Percentiles rank a stretch among this genome's conserved stretches.
Conservation (phyloP, 2,113 vertebrate species). For the Phaethornis superciliosus region DNA sequence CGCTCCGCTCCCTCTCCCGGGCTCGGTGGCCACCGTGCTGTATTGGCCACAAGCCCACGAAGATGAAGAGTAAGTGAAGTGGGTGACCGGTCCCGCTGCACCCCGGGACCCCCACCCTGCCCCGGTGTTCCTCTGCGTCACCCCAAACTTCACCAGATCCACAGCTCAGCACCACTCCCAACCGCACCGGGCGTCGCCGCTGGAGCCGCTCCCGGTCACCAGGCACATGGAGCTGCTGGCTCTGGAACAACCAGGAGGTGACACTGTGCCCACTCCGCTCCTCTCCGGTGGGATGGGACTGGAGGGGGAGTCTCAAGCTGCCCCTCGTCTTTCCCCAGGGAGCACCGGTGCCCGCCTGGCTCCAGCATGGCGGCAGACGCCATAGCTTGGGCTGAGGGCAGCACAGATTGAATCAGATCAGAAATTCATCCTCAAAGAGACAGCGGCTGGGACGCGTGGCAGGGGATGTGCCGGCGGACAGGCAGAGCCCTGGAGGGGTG, state of each 20-base stretch:
- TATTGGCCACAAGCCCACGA: accelerated
- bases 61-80: accelerated
- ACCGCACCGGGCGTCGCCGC: accelerated
- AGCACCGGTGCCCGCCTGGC: neutral
- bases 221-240: no score
- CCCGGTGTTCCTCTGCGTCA: neutral
- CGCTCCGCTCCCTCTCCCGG: neutral
- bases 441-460: neutral
- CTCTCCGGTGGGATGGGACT: accelerated
- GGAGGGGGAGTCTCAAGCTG: accelerated
- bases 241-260: neutral
- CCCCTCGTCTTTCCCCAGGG: neutral
- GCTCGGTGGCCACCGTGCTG: accelerated
- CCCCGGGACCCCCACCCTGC: neutral
- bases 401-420: constrained; percentile 51
- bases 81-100: accelerated
- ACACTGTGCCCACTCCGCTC: accelerated
- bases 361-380: neutral
- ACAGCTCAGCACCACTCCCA: neutral
- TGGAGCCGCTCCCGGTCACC: neutral
- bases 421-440: neutral
- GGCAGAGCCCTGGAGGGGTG: no score
- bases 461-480: neutral
- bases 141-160: accelerated
- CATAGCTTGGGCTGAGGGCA: neutral